Evolutionary conservation across 92 coral and sea anemone genomes (phyloP), one percentile per base, ranked within the genome.

Genomic region (Virgularia gustaviana): DNA sequence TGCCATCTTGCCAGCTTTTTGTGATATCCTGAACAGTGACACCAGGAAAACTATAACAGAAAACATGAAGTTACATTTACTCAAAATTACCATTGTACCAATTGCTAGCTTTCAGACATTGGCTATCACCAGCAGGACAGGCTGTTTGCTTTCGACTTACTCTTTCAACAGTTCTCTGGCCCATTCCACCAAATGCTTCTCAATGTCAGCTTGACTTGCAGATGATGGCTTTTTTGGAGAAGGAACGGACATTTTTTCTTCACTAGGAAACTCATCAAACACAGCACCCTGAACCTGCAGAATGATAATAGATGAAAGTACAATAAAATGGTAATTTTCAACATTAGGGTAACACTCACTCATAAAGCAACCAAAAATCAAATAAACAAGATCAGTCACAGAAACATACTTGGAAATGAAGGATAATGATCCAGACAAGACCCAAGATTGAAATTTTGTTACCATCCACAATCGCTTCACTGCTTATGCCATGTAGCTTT

Each of bases 1-100:
- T n/a, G n/a, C 97, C 97, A 72, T 91, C 79, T 49, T 86, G 78
- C 97, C 97, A 91, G 47, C 97, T 91, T 32, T 72, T 70, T 8
- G 95, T 60, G 63, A 91, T 88, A 32, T 91, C 97, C 20, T 79
- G 44, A 49, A 91, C 78, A 42, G 74, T 78, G 29, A 41, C 35
- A 87, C 49, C 96, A 78, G 30, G 30, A 24, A 58, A 57, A 3
- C 47, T 65, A 61, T 9, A 75, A n/a, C n/a, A n/a, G 39, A 41
- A 18, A 42, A 8, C 9, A n/a, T n/a, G 54, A 49, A 10, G 15
- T n/a, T n/a, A n/a, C n/a, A n/a, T n/a, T n/a, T n/a, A n/a, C n/a
- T n/a, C n/a, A 8, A 2, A 6, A 15, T 12, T 25, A 57, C 0
- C 12, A 0, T 16, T 9, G 34, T 3, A 3, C 2, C 4, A 31